Evolutionary conservation across 2,888 invertebrate species (phyloP).

Genomic region (Rhodophaea formosa): DNA sequence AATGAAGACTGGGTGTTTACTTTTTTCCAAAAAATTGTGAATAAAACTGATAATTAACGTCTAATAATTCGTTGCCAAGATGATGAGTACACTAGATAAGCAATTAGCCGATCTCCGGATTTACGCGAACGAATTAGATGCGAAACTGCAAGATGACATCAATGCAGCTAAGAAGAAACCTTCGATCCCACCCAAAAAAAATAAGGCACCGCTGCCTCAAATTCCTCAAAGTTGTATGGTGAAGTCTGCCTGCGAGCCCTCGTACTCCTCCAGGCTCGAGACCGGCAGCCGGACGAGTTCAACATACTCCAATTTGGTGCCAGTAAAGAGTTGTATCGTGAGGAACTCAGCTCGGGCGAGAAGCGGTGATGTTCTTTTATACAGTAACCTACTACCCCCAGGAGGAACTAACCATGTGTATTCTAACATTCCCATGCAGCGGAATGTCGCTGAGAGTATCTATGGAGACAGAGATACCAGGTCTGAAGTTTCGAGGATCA

Average conservation of each 20-base stretch:
- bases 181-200: conserved; percentile 73
- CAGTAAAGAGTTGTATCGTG: conserved; percentile 77
- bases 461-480: conserved; percentile 65
- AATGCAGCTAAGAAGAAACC: conserved; percentile 73
- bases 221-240: conserved; percentile 90
- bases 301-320: conserved; percentile 74
- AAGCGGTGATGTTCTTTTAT: conserved; percentile 71
- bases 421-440: conserved; percentile 71
- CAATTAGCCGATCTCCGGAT: conserved; percentile 73
- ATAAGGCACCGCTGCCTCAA: conserved; percentile 74
- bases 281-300: conserved; percentile 71
- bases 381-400: conserved; percentile 73
- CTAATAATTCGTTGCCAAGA: conserved; percentile 16
- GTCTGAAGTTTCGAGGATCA: conserved; percentile 73
- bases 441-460: conserved; percentile 78
- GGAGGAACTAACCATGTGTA: conserved; percentile 77
- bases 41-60: conserved; percentile 15
- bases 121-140: conserved; percentile 74
- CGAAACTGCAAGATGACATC: conserved; percentile 75
- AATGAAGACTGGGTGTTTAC: conserved; percentile 33
- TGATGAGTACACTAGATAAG: conserved; percentile 73
- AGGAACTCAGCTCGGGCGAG: conserved; percentile 62
- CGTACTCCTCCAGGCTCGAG: conserved; percentile 87
- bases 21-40: conserved; percentile 21
- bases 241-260: conserved; percentile 87